Evolutionary conservation across 1,140 invertebrate species (phyloP), one percentile per base, ranked within the genome.

Genomic region (Agrypnia vestita): DNA sequence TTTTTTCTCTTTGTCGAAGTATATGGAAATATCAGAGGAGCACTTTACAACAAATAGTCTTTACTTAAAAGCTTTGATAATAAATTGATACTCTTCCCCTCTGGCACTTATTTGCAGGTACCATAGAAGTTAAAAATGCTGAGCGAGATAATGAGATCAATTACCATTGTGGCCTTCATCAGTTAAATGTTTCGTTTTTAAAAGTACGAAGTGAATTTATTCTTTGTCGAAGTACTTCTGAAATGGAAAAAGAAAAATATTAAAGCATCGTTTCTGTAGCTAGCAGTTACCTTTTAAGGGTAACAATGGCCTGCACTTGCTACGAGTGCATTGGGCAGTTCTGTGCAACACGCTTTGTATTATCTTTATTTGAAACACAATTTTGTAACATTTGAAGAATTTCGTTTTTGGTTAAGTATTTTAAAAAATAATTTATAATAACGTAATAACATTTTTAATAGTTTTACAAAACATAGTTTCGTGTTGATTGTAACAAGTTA

Each of bases 171-270:
- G 9, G 67, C 15, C 17, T 47, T 21, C 19, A 11, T 49, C 46
- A 11, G n/a, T 10, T 4, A 61, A 61, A 61, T 61, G 17, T 44
- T 71, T 71, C 67, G 46, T 44, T 71, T 71, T 64, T 19, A 35
- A 35, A 64, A 64, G 25, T 25, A 43, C 1, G 10, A 21, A 56
- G 53, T 56, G 59, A 17, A 19, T 21, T 64, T 64, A 64, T 64
- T n/a, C 61, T 64, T 44, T 64, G 19, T 49, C 15, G 44, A 71
- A n/a, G 67, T 15, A 12, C 19, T 71, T 49, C 21, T 3, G 67
- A 71, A 12, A 11, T 12, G 46, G 25, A 61, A 67, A 71, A 71
- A 71, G 46, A 43, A 71, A 47, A 71, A 71, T 17, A 71, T 71
- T 71, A 71, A n/a, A 15, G 10, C 55, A 11, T 4, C 19, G 61